phyloP scores from a whole-genome alignment of 2,113 vertebrate species.

The Hymenochirus boettgeri region DNA sequence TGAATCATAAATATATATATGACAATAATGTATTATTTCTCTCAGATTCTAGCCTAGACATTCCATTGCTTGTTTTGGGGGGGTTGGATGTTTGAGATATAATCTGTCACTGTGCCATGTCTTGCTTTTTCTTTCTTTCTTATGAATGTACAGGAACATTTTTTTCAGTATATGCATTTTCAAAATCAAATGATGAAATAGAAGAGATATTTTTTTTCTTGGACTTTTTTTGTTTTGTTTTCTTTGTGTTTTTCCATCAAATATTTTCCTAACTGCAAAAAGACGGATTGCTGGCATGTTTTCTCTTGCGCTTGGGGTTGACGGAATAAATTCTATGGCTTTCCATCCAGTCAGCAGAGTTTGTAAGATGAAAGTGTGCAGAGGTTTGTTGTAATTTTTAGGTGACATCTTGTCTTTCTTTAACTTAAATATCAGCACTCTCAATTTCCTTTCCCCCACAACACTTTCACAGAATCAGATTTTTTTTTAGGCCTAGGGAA shows the following conservation, averaged over 20 bases:
- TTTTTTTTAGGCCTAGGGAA: constrained; percentile 37
- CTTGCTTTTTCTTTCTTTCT: background rate
- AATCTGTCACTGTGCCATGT: too few species aligned
- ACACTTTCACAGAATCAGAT: constrained; percentile 32
- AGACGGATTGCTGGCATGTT: constrained; percentile 24
- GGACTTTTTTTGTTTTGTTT: constrained; percentile 4
- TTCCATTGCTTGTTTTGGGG: too few species aligned
- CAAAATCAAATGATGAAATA: background rate
- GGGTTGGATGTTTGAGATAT: too few species aligned
- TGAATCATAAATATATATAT: too few species aligned
- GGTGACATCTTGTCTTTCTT: constrained; percentile 36
- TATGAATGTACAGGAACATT: background rate
- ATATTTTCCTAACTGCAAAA: constrained; percentile 18
- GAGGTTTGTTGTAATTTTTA: constrained; percentile 34
- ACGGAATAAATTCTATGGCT: constrained; percentile 35
- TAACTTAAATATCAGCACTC: constrained; percentile 38
- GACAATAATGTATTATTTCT: too few species aligned
- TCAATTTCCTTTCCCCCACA: constrained; percentile 32
- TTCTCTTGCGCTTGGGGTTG: constrained; percentile 22
- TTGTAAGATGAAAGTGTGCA: constrained; percentile 36
- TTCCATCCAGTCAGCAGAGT: constrained; percentile 35
- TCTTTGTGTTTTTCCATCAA: constrained; percentile 19
- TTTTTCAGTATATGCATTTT: background rate
- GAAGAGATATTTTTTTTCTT: background rate
- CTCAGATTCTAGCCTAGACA: too few species aligned